These are phyloP conservation scores for Toxotes jaculatrix DNA, from an alignment of 2,113 vertebrate genomes.

Conservation along the genomic window DNA sequence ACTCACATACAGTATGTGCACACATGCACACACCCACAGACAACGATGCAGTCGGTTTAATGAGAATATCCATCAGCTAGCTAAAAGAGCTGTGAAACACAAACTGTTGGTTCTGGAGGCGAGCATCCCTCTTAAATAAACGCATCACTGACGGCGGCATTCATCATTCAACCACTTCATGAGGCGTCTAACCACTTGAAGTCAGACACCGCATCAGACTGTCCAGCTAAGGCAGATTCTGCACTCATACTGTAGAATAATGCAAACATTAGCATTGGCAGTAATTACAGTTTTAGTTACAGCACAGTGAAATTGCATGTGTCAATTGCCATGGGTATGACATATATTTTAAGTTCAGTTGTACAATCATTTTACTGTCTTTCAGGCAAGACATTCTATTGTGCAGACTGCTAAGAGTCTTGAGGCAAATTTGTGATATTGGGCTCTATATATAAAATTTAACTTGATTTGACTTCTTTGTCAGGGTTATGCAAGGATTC, in stretches of 20 bases:
- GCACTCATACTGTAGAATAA: slow-evolving; percentile 7
- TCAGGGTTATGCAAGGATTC: not conserved
- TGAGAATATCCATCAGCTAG: slow-evolving; percentile 70
- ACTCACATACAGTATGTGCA: slow-evolving; percentile 18
- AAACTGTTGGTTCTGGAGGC: slow-evolving; percentile 57
- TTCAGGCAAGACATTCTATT: not conserved
- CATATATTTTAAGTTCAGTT: slow-evolving; percentile 3
- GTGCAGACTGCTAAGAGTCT: too few species aligned
- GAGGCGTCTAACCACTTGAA: too few species aligned
- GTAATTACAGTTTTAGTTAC: not conserved
- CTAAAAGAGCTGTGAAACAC: slow-evolving; percentile 66
- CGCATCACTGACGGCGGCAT: slow-evolving; percentile 28
- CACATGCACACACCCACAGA: slow-evolving; percentile 35
- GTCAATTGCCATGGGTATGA: not conserved
- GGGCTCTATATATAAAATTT: too few species aligned
- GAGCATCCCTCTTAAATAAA: slow-evolving; percentile 60
- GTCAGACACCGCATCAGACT: slow-evolving; percentile 42
- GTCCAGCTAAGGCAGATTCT: slow-evolving; percentile 10
- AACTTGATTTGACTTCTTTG: not conserved
- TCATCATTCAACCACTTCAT: slow-evolving; percentile 52
- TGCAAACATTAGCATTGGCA: slow-evolving; percentile 8
- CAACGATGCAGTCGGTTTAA: slow-evolving; percentile 39
- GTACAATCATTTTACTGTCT: not conserved
- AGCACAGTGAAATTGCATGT: not conserved
- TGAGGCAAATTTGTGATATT: not conserved